Percentiles rank a stretch among this genome's conserved stretches.
phyloP scores from a whole-genome alignment of 2,888 invertebrate genomes.

The Conchocele bisecta region DNA sequence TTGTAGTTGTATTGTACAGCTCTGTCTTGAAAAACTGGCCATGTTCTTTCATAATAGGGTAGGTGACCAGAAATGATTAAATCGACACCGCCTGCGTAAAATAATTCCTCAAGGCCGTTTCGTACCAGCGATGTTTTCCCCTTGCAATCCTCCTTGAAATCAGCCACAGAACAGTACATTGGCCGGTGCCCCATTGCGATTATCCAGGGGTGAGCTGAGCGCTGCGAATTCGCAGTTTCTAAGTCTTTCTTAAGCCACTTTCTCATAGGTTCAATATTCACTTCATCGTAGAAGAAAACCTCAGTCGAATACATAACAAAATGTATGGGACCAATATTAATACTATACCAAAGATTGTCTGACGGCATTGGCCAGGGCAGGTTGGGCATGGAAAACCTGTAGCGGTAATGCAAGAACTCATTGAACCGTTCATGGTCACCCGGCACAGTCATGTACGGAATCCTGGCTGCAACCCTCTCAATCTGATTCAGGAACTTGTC shows the following conservation, averaged over 20 bases:
- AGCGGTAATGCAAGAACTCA: constrained; percentile 68
- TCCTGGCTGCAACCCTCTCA: constrained; percentile 72
- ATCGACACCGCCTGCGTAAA: constrained; percentile 76
- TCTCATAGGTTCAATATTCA: constrained; percentile 84
- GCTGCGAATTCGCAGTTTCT: constrained; percentile 67
- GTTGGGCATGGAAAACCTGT: constrained; percentile 76
- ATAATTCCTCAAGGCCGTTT: constrained; percentile 70
- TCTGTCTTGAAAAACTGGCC: constrained; percentile 73
- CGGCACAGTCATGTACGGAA: constrained; percentile 79
- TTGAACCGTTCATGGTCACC: constrained; percentile 74
- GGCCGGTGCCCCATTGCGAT: constrained; percentile 81
- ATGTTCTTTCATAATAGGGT: constrained; percentile 77
- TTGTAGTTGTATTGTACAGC: constrained; percentile 69
- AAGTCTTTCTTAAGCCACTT: constrained; percentile 74
- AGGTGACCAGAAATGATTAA: constrained; percentile 75
- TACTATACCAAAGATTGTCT: constrained; percentile 80
- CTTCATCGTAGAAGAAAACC: constrained; percentile 84
- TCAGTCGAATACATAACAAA: constrained; percentile 75
- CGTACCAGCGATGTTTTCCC: constrained; percentile 61
- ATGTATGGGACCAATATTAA: constrained; percentile 78
- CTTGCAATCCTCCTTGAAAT: constrained; percentile 67
- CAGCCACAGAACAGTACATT: constrained; percentile 81
- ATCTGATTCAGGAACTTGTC: constrained; percentile 76
- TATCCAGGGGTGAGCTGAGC: constrained; percentile 78
- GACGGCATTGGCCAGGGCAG: constrained; percentile 76